A percentile compares a stretch with the other conserved stretches of the same genome.
These are phyloP conservation scores for Parnassius smintheus DNA, from an alignment of 2,888 invertebrate genomes.

Conservation along the genomic window DNA sequence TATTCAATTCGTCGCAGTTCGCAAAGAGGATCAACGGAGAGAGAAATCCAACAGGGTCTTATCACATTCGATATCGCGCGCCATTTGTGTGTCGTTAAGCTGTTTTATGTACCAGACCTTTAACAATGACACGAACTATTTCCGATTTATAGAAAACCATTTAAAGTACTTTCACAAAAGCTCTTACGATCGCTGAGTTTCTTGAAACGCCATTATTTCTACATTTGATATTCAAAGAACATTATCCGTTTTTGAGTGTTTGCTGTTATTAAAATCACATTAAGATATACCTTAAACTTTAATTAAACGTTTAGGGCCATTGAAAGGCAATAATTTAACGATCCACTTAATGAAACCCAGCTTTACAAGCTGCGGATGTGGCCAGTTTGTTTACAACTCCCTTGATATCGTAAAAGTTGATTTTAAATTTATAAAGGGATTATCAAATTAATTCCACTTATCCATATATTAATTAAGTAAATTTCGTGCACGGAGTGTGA, in stretches of 20 bases:
- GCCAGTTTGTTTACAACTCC: conserved; percentile 8
- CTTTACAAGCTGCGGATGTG: conserved; percentile 9
- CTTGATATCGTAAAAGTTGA: conserved; percentile 13
- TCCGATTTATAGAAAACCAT: conserved; percentile 26
- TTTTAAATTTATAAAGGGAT: neutral
- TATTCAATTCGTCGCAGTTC: conserved; percentile 59
- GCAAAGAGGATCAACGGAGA: conserved; percentile 50
- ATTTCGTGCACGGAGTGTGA: too few relatives aligned
- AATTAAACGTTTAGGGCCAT: conserved; percentile 2
- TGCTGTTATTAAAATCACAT: too few relatives aligned
- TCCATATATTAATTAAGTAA: too few relatives aligned
- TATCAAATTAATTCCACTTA: neutral
- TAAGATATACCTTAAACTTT: too few relatives aligned
- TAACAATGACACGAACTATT: conserved; percentile 25
- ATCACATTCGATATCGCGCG: conserved; percentile 33
- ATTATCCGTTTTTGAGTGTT: conserved; percentile 35
- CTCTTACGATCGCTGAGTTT: conserved; percentile 10
- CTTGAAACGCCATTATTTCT: conserved; percentile 26
- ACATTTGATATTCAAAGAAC: conserved; percentile 24
- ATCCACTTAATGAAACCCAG: conserved; percentile 6
- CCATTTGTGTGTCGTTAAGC: conserved; percentile 25
- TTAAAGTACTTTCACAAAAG: conserved; percentile 23
- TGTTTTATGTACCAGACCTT: conserved; percentile 25
- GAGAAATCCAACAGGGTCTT: conserved; percentile 53
- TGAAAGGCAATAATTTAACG: conserved; percentile 14